Evolutionary conservation across 2,888 invertebrate species (phyloP), one percentile per base, ranked within the genome.

Genomic region (Nephrotoma appendiculata): DNA sequence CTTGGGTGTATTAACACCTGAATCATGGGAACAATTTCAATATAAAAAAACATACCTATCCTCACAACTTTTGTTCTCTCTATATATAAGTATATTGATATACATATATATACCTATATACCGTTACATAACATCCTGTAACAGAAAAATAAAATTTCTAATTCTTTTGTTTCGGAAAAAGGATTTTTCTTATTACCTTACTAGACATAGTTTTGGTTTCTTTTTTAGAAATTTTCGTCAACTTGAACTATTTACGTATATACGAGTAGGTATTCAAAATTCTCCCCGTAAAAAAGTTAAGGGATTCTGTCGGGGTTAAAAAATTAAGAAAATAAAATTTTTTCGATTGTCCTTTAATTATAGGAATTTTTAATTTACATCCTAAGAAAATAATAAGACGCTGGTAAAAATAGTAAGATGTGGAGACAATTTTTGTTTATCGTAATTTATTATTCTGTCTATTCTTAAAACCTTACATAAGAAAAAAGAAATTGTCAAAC

Each of bases 1-100:
- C 91, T 89, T 89, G 91, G 91, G 91, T 91, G 90, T 44, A 85
- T 91, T 91, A 71, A 91, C 91, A 91, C 91, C 91, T 91, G 91
- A 90, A 90, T 89, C 91, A 89, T 89, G 91, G 91, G 91, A 91
- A 91, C 90, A 90, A 91, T 91, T 91, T 89, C 89, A 89, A 89
- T 90, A 90, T 89, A 89, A 90, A 90, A 91, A 91, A 91, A 91
- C 91, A 91, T 90, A 90, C 90, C 91, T 91, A 91, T 43, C 44
- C 85, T 43, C 44, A 44, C n/a, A 45, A 43, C 43, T 85, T 85
- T 85, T 43, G 31, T 85, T 85, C 19, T 85, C 19, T 85, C 5
- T 71, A 31, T 71, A 52, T 15, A 5, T 31, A 9, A 19, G 0
- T 52, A 6, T 52, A 9, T 52, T 19, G 15, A 15, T 1, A 52